phyloP scores from a whole-genome alignment of 2,888 invertebrate species.

The Idaea dimidiata region DNA sequence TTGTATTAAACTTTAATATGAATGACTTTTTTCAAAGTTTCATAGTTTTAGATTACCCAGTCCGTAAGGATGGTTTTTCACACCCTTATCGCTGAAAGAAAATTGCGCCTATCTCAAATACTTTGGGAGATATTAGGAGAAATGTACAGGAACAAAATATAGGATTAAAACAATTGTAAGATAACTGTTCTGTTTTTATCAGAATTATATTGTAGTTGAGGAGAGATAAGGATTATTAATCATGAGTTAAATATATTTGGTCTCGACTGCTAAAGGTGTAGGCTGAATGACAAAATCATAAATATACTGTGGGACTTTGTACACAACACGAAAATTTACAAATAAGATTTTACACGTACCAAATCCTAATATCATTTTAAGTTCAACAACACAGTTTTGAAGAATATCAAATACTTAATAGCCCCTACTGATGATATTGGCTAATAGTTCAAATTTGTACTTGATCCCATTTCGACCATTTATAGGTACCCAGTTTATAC shows the following conservation, averaged over 20 bases:
- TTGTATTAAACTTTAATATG: neutral
- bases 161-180: conserved; percentile 47
- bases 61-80: conserved; percentile 23
- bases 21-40: neutral
- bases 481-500: neutral
- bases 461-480: neutral
- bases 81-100: conserved; percentile 37
- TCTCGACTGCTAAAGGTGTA: neutral
- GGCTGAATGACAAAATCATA: neutral
- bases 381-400: neutral
- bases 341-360: no score
- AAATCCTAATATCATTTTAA: no score
- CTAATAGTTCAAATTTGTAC: no score
- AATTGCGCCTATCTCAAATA: conserved; percentile 4
- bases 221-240: neutral
- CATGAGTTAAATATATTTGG: neutral
- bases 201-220: neutral
- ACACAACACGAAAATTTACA: no score
- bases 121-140: conserved; percentile 29
- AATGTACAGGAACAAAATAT: conserved; percentile 50
- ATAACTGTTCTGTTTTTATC: conserved; percentile 16
- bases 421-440: no score
- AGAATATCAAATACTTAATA: neutral
- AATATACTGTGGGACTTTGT: no score
- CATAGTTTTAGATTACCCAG: conserved; percentile 8